These are phyloP conservation scores for Macroramphosus scolopax DNA, from an alignment of 2,797 vertebrate genomes.

Conservation along the genomic window DNA sequence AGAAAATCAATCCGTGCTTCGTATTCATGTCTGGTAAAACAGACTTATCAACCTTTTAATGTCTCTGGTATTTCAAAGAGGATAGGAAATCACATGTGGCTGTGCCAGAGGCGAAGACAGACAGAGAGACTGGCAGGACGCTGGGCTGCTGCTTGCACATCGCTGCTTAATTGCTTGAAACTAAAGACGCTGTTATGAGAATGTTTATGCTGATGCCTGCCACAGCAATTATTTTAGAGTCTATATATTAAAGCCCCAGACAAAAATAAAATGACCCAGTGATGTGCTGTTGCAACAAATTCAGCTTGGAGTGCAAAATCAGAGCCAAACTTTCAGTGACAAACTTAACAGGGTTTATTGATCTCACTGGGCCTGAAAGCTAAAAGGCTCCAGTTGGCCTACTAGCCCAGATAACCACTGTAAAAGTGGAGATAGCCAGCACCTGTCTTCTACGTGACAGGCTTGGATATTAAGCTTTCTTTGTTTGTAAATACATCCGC, in stretches of 20 bases:
- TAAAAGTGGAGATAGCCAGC: slow-evolving; percentile 66
- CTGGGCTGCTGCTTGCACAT: slow-evolving; percentile 54
- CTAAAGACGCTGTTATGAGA: slow-evolving; percentile 70
- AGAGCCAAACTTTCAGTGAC: slow-evolving; percentile 54
- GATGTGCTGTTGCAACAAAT: no score
- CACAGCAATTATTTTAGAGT: no score
- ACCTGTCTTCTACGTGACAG: slow-evolving; percentile 73
- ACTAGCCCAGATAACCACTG: slow-evolving; percentile 61
- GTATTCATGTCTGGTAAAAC: slow-evolving; percentile 53
- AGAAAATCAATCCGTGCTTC: slow-evolving; percentile 58
- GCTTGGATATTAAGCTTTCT: slow-evolving; percentile 72
- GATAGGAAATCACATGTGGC: slow-evolving; percentile 47
- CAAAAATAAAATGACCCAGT: no score
- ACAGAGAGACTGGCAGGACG: slow-evolving; percentile 47
- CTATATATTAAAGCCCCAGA: no score
- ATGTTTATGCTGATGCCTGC: slow-evolving; percentile 69
- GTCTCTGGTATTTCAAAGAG: slow-evolving; percentile 54
- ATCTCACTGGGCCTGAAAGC: slow-evolving; percentile 9
- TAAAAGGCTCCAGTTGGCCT: slow-evolving; percentile 55
- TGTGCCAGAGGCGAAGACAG: slow-evolving; percentile 54
- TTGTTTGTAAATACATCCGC: slow-evolving; percentile 77
- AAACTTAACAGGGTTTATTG: no score
- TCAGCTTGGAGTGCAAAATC: slow-evolving; percentile 33
- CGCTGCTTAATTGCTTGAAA: slow-evolving; percentile 75
- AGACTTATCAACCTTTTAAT: slow-evolving; percentile 59